Conservation (phyloP, 2,888 invertebrate genomes). For the Xestobium rufovillosum region DNA sequence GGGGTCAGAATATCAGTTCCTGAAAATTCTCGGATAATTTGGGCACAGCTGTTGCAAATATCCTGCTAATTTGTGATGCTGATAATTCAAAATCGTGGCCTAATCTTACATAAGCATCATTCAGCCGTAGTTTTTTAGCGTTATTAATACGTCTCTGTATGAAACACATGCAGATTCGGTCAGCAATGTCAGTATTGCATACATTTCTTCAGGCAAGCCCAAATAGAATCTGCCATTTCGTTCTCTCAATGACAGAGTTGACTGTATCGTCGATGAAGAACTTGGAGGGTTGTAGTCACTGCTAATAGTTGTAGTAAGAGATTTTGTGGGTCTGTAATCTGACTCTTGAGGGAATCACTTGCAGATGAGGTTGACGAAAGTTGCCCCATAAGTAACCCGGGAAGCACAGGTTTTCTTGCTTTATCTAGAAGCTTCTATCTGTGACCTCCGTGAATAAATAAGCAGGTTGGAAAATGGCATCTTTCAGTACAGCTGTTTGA, state of each 20-base stretch:
- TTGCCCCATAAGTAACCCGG: too few relatives aligned
- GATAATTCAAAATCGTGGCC: conserved; percentile 1
- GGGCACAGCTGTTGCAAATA: neutral
- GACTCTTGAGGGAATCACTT: too few relatives aligned
- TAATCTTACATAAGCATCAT: neutral
- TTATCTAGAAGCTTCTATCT: too few relatives aligned
- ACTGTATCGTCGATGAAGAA: neutral
- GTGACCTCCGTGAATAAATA: too few relatives aligned
- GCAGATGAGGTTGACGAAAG: too few relatives aligned
- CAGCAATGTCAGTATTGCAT: neutral
- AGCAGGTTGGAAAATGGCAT: too few relatives aligned
- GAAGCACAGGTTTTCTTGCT: too few relatives aligned
- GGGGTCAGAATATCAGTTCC: conserved; percentile 1
- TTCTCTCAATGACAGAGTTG: neutral
- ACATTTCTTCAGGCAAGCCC: neutral
- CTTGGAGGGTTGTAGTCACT: neutral
- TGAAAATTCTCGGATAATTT: neutral
- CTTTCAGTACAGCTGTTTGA: too few relatives aligned
- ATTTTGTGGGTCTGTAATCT: too few relatives aligned
- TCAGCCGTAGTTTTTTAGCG: conserved; percentile 1
- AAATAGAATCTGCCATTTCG: conserved; percentile 1
- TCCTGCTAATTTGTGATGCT: neutral
- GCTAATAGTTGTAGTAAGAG: too few relatives aligned
- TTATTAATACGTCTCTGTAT: neutral
- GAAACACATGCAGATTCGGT: neutral